phyloP scores from a whole-genome alignment of 2,888 invertebrate species.

The Chironomus tentans region DNA sequence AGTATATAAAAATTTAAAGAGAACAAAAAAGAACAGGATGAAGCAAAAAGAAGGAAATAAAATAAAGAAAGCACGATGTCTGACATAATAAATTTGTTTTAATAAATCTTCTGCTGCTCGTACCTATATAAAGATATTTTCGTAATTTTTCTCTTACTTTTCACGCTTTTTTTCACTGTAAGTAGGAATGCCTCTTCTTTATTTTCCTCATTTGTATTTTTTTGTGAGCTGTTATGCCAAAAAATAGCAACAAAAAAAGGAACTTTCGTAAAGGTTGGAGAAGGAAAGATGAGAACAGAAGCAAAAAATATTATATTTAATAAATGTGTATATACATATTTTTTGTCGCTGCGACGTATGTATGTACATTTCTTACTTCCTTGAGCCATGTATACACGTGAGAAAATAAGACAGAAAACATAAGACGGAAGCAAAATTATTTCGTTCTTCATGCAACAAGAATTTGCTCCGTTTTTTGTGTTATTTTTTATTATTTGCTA shows the following conservation, averaged over 20 bases:
- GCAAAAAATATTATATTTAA: neutral
- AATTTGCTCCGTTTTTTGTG: neutral
- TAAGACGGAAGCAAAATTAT: neutral
- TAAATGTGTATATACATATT: neutral
- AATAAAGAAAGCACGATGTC: slow-evolving; percentile 12
- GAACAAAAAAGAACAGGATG: neutral
- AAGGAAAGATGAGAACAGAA: neutral
- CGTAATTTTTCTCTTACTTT: slow-evolving; percentile 7
- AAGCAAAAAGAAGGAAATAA: neutral
- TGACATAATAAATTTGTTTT: slow-evolving; percentile 24
- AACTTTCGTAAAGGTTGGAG: too few relatives aligned
- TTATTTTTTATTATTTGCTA: neutral
- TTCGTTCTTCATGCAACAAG: neutral
- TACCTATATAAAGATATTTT: slow-evolving; percentile 19
- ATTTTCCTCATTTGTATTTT: neutral
- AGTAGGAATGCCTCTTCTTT: neutral
- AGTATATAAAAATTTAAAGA: neutral
- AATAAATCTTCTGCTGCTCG: slow-evolving; percentile 17
- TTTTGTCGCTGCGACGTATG: neutral
- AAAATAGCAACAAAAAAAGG: too few relatives aligned
- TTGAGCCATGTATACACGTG: neutral
- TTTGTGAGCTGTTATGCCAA: neutral
- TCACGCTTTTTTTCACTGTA: slow-evolving; percentile 1
- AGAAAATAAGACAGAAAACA: neutral
- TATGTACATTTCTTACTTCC: neutral